Conservation (phyloP, 2,888 invertebrate species). For the Eurytoma californica region DNA sequence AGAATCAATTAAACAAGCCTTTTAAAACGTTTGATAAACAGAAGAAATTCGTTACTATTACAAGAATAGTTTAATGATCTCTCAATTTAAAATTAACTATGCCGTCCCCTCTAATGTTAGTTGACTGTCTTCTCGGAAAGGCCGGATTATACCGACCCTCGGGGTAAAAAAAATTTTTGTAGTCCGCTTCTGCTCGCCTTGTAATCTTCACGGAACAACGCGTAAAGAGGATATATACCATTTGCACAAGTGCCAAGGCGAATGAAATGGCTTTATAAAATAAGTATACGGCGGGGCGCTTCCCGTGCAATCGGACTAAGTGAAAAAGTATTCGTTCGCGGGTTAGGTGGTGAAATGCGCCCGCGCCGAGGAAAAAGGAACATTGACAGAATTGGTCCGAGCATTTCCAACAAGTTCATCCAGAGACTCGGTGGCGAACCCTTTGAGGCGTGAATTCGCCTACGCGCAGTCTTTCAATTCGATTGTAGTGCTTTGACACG, state of each 20-base stretch:
- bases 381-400: conserved; percentile 13
- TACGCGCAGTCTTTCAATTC: conserved; percentile 31
- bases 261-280: conserved; percentile 30
- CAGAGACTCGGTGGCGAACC: background rate
- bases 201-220: conserved; percentile 4
- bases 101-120: background rate
- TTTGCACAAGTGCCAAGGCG: conserved; percentile 11
- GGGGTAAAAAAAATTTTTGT: background rate
- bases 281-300: background rate
- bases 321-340: background rate
- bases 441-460: background rate
- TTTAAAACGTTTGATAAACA: too few relatives aligned
- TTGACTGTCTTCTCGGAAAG: background rate
- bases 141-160: background rate
- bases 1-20: too few relatives aligned
- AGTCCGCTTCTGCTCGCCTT: background rate
- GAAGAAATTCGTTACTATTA: too few relatives aligned
- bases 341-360: background rate
- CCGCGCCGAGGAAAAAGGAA: background rate
- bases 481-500: background rate
- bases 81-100: too few relatives aligned
- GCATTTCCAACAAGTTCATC: background rate
- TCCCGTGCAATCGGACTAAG: conserved; percentile 2
- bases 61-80: too few relatives aligned
- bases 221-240: conserved; percentile 12